Percentiles rank a stretch among this genome's conserved stretches.
These are phyloP conservation scores for Aegithalos caudatus DNA, from an alignment of 2,113 vertebrate species.

Conservation along the genomic window DNA sequence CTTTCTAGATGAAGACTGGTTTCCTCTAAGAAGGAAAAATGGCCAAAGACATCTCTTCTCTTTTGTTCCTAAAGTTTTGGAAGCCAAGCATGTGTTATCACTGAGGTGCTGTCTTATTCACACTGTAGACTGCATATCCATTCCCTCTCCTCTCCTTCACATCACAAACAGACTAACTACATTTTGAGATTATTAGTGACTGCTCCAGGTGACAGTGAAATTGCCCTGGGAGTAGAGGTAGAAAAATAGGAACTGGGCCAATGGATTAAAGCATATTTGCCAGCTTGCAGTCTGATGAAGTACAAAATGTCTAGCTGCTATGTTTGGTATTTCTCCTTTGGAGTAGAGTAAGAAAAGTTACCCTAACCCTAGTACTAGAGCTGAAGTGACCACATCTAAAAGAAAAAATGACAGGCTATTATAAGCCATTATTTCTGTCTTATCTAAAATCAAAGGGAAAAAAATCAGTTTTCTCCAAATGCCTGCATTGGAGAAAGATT, in stretches of 20 bases:
- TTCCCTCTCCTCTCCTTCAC: background rate
- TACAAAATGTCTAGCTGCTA: background rate
- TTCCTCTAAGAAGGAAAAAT: background rate
- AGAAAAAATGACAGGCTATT: background rate
- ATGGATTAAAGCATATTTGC: background rate
- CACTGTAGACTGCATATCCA: background rate
- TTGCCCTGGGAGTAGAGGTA: background rate
- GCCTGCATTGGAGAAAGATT: background rate
- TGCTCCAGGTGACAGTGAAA: background rate
- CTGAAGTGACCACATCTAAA: background rate
- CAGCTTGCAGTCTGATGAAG: background rate
- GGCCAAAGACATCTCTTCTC: background rate
- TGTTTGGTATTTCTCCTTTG: background rate
- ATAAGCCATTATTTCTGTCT: background rate
- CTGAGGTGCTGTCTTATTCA: background rate
- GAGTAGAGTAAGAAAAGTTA: background rate
- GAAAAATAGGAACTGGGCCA: background rate
- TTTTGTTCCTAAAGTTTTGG: background rate
- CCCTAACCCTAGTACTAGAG: background rate
- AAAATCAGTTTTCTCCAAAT: background rate
- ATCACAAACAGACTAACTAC: background rate
- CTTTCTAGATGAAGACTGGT: background rate
- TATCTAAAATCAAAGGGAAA: background rate
- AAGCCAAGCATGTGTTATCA: background rate
- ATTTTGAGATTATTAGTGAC: background rate